A percentile compares a stretch with the other conserved stretches of the same genome.
phyloP scores from a whole-genome alignment of 1,140 invertebrate genomes.

The Thaumetopoea pityocampa region DNA sequence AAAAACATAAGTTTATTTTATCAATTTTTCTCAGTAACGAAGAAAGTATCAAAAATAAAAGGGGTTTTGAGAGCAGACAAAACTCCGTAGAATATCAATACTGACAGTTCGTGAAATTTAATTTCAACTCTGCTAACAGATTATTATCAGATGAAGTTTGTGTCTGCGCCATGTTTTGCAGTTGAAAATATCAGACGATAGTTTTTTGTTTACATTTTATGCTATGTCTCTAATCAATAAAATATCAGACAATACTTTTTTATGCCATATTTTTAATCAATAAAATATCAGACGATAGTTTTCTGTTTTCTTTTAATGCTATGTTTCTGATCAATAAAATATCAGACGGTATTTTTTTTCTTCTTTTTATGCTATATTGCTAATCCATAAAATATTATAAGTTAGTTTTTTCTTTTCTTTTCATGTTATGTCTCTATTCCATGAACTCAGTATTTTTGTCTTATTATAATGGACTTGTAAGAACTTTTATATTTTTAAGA shows the following conservation, averaged over 20 bases:
- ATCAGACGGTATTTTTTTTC: no score
- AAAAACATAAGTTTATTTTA: no score
- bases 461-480: no score
- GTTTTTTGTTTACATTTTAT: not conserved
- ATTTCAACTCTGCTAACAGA: constrained; percentile 31
- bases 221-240: not conserved
- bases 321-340: not conserved
- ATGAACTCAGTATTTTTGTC: no score
- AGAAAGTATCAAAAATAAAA: constrained; percentile 17
- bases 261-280: not conserved
- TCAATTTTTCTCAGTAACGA: not conserved
- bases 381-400: no score
- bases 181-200: constrained; percentile 8
- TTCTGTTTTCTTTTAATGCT: no score
- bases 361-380: no score
- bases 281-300: constrained; percentile 4
- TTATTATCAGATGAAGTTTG: constrained; percentile 39
- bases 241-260: constrained; percentile 1
- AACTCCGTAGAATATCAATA: constrained; percentile 39
- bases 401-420: no score
- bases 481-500: no score
- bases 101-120: constrained; percentile 30
- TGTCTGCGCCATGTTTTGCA: constrained; percentile 8
- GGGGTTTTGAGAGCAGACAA: constrained; percentile 23
- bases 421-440: no score